Evolutionary conservation across 2,797 vertebrate species (phyloP).

Genomic region (Numenius phaeopus): DNA sequence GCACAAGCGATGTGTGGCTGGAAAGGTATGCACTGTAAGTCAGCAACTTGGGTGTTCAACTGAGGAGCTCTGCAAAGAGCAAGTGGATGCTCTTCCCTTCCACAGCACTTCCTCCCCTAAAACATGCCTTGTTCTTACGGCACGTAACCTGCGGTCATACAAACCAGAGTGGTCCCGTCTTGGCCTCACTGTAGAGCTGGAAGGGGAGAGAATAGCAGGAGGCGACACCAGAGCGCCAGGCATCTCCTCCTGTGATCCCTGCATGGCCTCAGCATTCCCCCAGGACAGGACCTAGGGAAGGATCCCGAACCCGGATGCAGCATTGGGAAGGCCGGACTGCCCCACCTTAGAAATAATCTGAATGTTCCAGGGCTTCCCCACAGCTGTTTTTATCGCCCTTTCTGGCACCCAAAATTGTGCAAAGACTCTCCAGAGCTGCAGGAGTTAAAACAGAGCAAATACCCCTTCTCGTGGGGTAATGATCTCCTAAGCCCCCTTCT

Average conservation of each 20-base stretch:
- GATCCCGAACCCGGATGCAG: neutral
- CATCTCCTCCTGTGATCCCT: neutral
- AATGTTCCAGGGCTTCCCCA: neutral
- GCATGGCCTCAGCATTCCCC: neutral
- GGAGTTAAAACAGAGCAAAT: neutral
- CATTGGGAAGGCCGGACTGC: rapidly evolving
- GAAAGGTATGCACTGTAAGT: neutral
- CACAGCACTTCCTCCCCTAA: neutral
- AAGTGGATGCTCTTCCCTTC: neutral
- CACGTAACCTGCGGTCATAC: rapidly evolving
- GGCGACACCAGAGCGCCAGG: neutral
- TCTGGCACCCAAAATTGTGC: neutral
- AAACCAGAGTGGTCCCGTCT: neutral
- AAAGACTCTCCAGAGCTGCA: neutral
- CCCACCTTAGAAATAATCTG: neutral
- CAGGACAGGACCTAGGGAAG: neutral
- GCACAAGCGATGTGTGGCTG: rapidly evolving
- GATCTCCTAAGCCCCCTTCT: neutral
- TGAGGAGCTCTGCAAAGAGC: neutral
- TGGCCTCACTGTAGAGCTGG: neutral
- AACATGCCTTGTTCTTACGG: neutral
- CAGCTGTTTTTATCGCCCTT: neutral
- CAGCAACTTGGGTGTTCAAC: neutral
- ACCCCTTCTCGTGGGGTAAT: neutral
- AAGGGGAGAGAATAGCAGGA: neutral